These are phyloP conservation scores for Podocnemis expansa DNA, from an alignment of 2,113 vertebrate species.

Conservation along the genomic window DNA sequence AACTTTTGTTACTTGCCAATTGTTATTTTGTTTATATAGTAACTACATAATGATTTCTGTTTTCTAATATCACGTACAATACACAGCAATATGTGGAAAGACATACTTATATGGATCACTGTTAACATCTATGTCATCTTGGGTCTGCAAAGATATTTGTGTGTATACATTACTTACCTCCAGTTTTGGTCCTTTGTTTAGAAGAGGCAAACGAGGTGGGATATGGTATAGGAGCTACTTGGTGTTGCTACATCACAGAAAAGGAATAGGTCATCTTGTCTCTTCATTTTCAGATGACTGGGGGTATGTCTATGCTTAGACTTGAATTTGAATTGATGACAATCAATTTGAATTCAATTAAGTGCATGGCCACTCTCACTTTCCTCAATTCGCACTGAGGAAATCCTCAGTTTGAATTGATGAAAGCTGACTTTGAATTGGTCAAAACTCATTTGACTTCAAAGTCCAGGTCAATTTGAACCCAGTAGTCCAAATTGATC, in stretches of 20 bases:
- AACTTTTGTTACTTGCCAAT: neutral
- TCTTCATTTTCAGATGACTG: conserved; percentile 4
- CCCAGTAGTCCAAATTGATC: too few relatives aligned
- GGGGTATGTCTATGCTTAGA: too few relatives aligned
- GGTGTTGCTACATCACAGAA: neutral
- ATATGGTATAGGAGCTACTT: neutral
- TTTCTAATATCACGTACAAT: neutral
- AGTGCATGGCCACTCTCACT: too few relatives aligned
- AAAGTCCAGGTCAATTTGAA: too few relatives aligned
- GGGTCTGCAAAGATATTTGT: neutral
- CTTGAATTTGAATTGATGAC: too few relatives aligned
- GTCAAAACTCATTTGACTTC: too few relatives aligned
- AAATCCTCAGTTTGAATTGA: too few relatives aligned
- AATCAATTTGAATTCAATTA: too few relatives aligned
- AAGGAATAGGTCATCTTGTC: conserved; percentile 8
- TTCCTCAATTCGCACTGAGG: too few relatives aligned
- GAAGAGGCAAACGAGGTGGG: neutral
- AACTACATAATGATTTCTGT: neutral
- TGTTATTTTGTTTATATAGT: neutral
- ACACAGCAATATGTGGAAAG: neutral
- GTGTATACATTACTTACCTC: neutral
- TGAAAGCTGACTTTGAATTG: too few relatives aligned
- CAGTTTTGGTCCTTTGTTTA: neutral
- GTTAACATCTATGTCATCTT: neutral
- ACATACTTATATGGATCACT: neutral